Evolutionary conservation across 2,888 invertebrate species (phyloP).

Genomic region (Acrobasis consociella): DNA sequence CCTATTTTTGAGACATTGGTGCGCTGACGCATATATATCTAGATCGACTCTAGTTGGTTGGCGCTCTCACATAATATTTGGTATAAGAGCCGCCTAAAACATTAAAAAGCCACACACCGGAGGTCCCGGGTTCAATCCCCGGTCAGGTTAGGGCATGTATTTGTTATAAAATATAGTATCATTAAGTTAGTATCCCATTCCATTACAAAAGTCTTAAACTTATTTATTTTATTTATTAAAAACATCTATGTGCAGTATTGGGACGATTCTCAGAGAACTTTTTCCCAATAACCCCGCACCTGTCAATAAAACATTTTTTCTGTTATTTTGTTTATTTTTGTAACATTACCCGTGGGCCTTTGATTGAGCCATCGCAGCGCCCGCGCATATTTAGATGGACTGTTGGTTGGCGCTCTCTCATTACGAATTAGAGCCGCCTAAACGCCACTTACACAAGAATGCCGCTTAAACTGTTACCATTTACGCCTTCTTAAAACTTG

Average conservation of each 20-base stretch:
- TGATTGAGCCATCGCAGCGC: slow-evolving; percentile 14
- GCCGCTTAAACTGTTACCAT: slow-evolving; percentile 15
- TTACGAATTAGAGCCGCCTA: slow-evolving; percentile 69
- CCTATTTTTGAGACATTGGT: slow-evolving; percentile 5
- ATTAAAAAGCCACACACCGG: no score
- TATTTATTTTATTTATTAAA: no score
- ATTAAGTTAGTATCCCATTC: no score
- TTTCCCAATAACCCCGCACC: no score
- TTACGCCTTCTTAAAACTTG: slow-evolving; percentile 17
- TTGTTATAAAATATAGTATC: no score
- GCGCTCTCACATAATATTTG: slow-evolving; percentile 66
- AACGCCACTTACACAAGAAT: slow-evolving; percentile 27
- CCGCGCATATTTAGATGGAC: slow-evolving; percentile 30
- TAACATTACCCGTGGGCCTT: not conserved
- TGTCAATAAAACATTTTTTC: no score
- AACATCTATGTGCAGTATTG: no score
- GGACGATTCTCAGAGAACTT: no score
- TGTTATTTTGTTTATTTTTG: not conserved
- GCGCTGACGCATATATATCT: slow-evolving; percentile 9
- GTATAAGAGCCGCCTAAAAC: slow-evolving; percentile 61
- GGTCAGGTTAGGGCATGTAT: no score
- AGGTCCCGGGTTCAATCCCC: no score
- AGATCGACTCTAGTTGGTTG: slow-evolving; percentile 50
- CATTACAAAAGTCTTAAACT: no score
- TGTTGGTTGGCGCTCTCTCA: slow-evolving; percentile 60